Percentiles rank a stretch among this genome's conserved stretches.
phyloP scores from a whole-genome alignment of 2,888 invertebrate genomes.

The Archips xylosteana region DNA sequence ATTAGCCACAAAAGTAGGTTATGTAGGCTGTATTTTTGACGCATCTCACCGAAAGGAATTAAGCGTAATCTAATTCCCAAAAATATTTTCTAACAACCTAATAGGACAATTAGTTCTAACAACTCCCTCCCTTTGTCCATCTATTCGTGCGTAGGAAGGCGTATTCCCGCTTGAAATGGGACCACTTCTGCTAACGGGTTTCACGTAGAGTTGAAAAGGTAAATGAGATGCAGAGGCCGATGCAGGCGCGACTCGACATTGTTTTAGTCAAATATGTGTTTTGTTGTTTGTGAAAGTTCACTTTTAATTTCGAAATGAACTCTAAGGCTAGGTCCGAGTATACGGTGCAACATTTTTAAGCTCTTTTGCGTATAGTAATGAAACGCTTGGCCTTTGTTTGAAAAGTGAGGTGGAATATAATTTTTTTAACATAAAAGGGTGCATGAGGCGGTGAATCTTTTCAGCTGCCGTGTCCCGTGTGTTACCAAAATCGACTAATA shows the following conservation, averaged over 20 bases:
- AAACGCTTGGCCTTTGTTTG: no score
- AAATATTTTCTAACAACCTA: conserved; percentile 1
- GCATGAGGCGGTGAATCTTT: no score
- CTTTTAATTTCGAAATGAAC: conserved; percentile 68
- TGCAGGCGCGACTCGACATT: conserved; percentile 59
- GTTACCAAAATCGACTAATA: no score
- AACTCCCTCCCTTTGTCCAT: background rate
- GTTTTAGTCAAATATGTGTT: conserved; percentile 66
- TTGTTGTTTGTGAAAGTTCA: conserved; percentile 63
- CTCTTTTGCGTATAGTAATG: no score
- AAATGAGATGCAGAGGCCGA: conserved; percentile 67
- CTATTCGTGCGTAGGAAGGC: conserved; percentile 5
- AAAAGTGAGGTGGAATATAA: no score
- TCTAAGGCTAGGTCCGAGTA: background rate
- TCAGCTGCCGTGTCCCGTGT: no score
- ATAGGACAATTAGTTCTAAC: background rate
- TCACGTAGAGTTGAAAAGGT: conserved; percentile 53
- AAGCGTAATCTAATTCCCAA: background rate
- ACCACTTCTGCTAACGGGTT: conserved; percentile 29
- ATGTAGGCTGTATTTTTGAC: no score
- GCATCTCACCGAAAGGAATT: background rate
- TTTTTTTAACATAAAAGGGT: no score
- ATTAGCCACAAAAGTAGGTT: no score
- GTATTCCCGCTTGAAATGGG: conserved; percentile 19
- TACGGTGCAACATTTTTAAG: no score